Evolutionary conservation across 2,888 invertebrate species (phyloP).

Genomic region (Drosophila lacicola): DNA sequence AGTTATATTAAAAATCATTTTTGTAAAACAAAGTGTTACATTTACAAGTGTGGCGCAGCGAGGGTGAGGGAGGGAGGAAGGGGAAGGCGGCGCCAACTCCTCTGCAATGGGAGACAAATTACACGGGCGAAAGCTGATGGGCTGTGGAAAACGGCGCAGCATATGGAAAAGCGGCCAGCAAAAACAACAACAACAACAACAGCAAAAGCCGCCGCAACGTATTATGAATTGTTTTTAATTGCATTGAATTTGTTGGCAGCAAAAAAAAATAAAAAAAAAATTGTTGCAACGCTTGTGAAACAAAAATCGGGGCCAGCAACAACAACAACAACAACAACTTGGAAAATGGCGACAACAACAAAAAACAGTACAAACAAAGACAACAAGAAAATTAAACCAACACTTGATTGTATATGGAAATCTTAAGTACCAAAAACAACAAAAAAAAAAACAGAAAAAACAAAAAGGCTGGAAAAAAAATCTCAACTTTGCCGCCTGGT

Average conservation of each 20-base stretch:
- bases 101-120: conserved; percentile 40
- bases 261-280: conserved; percentile 10
- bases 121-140: conserved; percentile 10
- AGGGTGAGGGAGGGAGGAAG: neutral
- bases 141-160: conserved; percentile 26
- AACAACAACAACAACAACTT: neutral
- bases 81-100: neutral
- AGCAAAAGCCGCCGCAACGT: conserved; percentile 9
- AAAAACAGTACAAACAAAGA: conserved; percentile 3
- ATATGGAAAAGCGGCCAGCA: conserved; percentile 47
- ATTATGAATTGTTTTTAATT: conserved; percentile 78
- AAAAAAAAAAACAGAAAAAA: conserved; percentile 20
- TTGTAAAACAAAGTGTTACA: conserved; percentile 52
- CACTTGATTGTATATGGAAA: conserved; percentile 37
- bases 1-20: conserved; percentile 73
- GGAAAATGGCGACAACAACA: neutral
- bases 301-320: conserved; percentile 57
- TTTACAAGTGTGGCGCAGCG: conserved; percentile 5
- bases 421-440: conserved; percentile 38
- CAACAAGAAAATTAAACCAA: conserved; percentile 22
- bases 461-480: conserved; percentile 12
- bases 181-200: conserved; percentile 4
- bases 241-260: conserved; percentile 63
- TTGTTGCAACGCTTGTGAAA: conserved; percentile 30
- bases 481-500: conserved; percentile 40